Evolutionary conservation across 2,113 vertebrate species (phyloP), one percentile per base, ranked within the genome.

Genomic region (Poeciliopsis prolifica): DNA sequence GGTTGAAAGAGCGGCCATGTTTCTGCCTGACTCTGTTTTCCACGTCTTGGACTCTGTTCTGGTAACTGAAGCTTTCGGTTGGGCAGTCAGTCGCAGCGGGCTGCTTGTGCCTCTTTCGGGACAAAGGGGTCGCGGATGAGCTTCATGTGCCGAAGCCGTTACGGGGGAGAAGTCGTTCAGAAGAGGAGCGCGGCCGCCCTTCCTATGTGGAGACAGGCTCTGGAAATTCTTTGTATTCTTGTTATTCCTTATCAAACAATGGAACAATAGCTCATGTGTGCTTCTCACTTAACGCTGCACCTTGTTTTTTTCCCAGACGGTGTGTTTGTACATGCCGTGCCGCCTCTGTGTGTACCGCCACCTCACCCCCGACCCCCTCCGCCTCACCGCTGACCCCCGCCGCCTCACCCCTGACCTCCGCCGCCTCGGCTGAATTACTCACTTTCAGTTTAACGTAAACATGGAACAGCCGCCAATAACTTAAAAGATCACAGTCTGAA

Each of bases 161-260:
- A 67, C 29, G 28, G 79, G 83, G 78, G 83, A 90, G 24, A 82
- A 86, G 76, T 69, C 73, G 68, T 83, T 64, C 51, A 78, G 87
- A 88, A 87, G 82, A 92, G 77, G 91, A 90, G 83, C 80, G 84
- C 14, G 79, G 87, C 84, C 89, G 88, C 83, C 78, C 79, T 92
- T 93, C 90, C 89, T 87, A 81, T 87, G 82, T 89, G 79, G 82
- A 89, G 88, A 91, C 88, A 83, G 75, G 67, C 64, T 84, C 83
- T 93, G 89, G 90, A 92, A 92, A 92, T 90, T 91, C 88, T 93
- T 91, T 92, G 89, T 92, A 80, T 91, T 92, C 87, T 88, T 92
- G 90, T 92, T 92, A 92, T 93, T 92, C 83, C 89, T 90, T 88
- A 92, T 92, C 87, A 93, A 93, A 94, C 92, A 94, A 94, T 94